A percentile compares a stretch with the other conserved stretches of the same genome.
These are phyloP conservation scores for Linyphia triangularis DNA, from an alignment of 2,888 invertebrate species.

Conservation along the genomic window DNA sequence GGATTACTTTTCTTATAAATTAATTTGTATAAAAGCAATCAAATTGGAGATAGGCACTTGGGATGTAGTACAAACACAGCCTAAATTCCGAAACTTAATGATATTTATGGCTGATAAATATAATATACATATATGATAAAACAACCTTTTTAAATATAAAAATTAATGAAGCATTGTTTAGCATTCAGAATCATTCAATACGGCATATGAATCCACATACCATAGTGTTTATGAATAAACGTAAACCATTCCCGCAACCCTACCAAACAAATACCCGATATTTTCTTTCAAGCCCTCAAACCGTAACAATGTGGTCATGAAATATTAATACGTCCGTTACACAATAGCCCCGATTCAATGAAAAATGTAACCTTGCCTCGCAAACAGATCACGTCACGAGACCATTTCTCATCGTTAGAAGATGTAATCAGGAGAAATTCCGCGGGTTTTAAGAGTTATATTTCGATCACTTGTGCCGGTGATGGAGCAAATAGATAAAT, in stretches of 20 bases:
- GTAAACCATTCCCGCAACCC: neutral
- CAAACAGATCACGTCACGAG: neutral
- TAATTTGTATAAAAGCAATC: too few relatives aligned
- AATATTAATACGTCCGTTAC: neutral
- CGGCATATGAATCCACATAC: too few relatives aligned
- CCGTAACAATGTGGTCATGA: conserved; percentile 3
- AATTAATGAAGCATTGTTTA: too few relatives aligned
- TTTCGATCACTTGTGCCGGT: neutral
- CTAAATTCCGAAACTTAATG: too few relatives aligned
- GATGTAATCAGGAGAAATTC: conserved; percentile 33
- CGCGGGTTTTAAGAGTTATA: neutral
- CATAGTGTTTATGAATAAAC: neutral
- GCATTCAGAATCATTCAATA: too few relatives aligned
- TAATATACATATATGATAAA: too few relatives aligned
- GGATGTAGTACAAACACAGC: too few relatives aligned
- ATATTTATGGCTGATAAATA: too few relatives aligned
- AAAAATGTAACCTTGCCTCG: neutral
- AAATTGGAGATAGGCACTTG: too few relatives aligned
- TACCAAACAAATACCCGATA: neutral
- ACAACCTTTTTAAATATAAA: too few relatives aligned
- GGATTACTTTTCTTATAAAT: too few relatives aligned
- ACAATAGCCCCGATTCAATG: neutral
- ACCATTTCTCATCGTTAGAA: conserved; percentile 37
- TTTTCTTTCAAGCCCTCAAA: neutral
- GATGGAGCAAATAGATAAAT: conserved; percentile 35